Base-by-base conservation (phyloP, 2,113 vertebrate species). In the Elaphurus davidianus region DNA sequence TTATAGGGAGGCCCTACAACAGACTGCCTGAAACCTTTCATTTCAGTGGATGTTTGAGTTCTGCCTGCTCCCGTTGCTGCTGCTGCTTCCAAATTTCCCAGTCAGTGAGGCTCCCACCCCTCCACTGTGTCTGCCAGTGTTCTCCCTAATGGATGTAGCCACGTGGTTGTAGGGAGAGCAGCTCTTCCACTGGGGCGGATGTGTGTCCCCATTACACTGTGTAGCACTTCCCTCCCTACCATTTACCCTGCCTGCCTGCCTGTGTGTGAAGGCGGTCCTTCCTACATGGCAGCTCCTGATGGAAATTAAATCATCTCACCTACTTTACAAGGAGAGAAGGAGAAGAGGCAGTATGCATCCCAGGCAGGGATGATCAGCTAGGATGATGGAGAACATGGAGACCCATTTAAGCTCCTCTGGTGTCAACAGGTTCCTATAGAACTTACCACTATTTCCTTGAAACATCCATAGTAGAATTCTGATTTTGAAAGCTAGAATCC, bases 401-500 rank as follows among this genome's bases (percentile, higher is more conserved):
- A 17, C 25, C 25, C 3, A 3, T 36, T 60, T 79, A 71, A 91
- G 86, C 7, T 71, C 40, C 45, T 71, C 45, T 15, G 2, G 19
- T 43, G 25, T 50, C 60, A 28, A 7, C 93, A 15, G 40, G 3
- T 60, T 96, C 59, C 79, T n/a, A 8, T 1, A 71, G 67, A 97
- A 43, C 21, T 17, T 50, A 2, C 13, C 27, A 71, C 94, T 43
- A 86, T 92, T 85, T 43, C 71, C 67, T 94, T 83, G 78, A 54
- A 88, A 55, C 40, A 74, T 62, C 17, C 30, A 16, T 33, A 7
- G 11, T 40, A 54, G 60, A 19, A 23, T 64, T 95, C 85, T 93
- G 55, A 74, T 94, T 97, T 94, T 36, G 91, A 96, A 94, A 97
- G 47, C 84, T 86, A 47, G 78, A 94, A 85, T 98, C 88, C 93